Percentiles rank a stretch among this genome's conserved stretches.
phyloP scores from a whole-genome alignment of 2,113 vertebrate genomes.

The Machaerirhynchus nigripectus region DNA sequence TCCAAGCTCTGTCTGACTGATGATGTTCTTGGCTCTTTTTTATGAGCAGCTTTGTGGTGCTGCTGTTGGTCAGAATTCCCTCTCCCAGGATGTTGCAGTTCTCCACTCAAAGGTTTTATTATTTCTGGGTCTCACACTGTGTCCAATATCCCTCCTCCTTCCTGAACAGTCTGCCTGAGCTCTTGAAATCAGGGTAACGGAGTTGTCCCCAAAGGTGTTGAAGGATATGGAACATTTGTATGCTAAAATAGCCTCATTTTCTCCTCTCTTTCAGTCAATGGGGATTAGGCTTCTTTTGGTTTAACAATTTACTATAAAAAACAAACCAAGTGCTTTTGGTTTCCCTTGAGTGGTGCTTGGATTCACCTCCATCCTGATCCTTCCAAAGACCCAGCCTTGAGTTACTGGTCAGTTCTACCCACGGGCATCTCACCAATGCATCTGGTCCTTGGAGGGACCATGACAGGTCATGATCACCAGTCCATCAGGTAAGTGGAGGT shows the following conservation, averaged over 20 bases:
- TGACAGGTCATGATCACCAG: background rate
- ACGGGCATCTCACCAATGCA: background rate
- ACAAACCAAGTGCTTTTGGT: background rate
- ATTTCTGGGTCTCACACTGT: background rate
- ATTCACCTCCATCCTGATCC: background rate
- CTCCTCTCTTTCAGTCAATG: background rate
- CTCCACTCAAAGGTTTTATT: background rate
- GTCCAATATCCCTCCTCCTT: background rate
- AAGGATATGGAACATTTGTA: background rate
- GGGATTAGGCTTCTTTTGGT: background rate
- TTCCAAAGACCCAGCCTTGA: background rate
- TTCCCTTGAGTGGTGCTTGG: background rate
- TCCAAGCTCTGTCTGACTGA: background rate
- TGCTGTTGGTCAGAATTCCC: background rate
- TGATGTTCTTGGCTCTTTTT: background rate
- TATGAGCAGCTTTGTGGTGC: background rate
- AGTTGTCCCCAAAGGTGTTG: background rate
- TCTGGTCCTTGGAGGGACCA: background rate
- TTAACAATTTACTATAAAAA: background rate
- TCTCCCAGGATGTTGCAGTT: background rate
- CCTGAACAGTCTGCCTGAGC: background rate
- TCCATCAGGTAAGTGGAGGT: background rate
- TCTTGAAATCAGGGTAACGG: background rate
- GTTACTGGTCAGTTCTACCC: background rate
- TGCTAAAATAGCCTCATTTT: background rate